These are phyloP conservation scores for Cebidichthys violaceus DNA, from an alignment of 2,113 vertebrate species.

Conservation along the genomic window DNA sequence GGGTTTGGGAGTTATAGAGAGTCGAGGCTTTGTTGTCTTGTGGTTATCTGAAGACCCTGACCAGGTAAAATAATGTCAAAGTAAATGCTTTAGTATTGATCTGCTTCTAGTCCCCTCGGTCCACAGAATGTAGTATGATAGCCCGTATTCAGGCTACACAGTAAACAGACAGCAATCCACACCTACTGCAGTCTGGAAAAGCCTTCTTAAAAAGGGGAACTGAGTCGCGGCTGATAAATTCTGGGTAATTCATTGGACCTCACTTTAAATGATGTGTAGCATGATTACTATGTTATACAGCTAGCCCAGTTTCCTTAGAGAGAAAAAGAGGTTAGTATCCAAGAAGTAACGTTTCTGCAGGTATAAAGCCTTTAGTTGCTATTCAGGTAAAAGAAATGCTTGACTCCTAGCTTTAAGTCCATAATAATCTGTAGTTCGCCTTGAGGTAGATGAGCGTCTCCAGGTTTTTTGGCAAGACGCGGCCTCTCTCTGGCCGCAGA, in stretches of 20 bases:
- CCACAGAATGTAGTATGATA: slow-evolving; percentile 24
- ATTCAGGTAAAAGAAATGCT: slow-evolving; percentile 23
- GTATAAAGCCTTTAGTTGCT: slow-evolving; percentile 31
- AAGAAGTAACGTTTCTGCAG: slow-evolving; percentile 25
- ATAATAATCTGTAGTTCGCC: slow-evolving; percentile 83
- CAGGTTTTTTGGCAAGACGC: slow-evolving; percentile 82
- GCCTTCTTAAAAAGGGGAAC: slow-evolving; percentile 22
- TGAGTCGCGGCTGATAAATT: not conserved
- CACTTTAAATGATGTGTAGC: slow-evolving; percentile 31
- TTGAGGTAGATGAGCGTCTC: slow-evolving; percentile 86
- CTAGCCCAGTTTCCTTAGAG: slow-evolving; percentile 22
- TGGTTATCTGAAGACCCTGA: slow-evolving; percentile 38
- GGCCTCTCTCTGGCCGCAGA: slow-evolving; percentile 71
- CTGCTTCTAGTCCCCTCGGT: slow-evolving; percentile 38
- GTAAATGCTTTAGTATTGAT: slow-evolving; percentile 67
- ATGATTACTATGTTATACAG: slow-evolving; percentile 23
- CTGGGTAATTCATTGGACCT: slow-evolving; percentile 17
- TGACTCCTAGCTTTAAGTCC: slow-evolving; percentile 71
- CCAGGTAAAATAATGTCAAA: slow-evolving; percentile 49
- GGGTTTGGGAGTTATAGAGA: not conserved
- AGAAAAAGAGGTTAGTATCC: slow-evolving; percentile 32
- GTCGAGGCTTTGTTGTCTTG: slow-evolving; percentile 13
- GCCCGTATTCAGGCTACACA: slow-evolving; percentile 36
- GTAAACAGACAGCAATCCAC: slow-evolving; percentile 33
- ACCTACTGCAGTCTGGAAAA: slow-evolving; percentile 20